Percentiles rank a stretch among this genome's conserved stretches.
Conservation (phyloP, 2,888 invertebrate species). For the Sarcophaga subvicina region DNA sequence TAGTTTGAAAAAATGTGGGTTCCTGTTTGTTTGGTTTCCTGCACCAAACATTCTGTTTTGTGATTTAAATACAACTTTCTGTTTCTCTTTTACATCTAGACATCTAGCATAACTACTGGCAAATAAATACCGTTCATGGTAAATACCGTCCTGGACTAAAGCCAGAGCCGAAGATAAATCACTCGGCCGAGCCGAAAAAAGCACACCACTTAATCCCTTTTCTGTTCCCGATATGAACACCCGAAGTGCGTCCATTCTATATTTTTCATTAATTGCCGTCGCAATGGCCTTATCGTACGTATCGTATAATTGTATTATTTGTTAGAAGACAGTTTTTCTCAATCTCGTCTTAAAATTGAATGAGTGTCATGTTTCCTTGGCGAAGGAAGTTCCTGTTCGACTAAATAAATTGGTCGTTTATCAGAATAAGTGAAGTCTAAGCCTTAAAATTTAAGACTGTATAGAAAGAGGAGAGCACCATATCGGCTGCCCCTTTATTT, state of each 20-base stretch:
- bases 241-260: slow-evolving; percentile 61
- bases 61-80: not conserved
- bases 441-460: slow-evolving; percentile 27
- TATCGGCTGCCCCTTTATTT: slow-evolving; percentile 10
- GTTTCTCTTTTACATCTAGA: not conserved
- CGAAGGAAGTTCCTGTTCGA: slow-evolving; percentile 56
- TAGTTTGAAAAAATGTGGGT: slow-evolving; percentile 6
- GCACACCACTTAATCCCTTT: slow-evolving; percentile 51
- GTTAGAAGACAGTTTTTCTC: slow-evolving; percentile 64
- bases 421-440: slow-evolving; percentile 23
- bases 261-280: slow-evolving; percentile 65
- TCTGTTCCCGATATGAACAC: slow-evolving; percentile 54
- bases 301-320: slow-evolving; percentile 68
- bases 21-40: too few relatives aligned
- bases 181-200: slow-evolving; percentile 56
- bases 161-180: slow-evolving; percentile 45
- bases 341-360: slow-evolving; percentile 64
- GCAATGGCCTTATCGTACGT: slow-evolving; percentile 52
- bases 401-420: slow-evolving; percentile 19
- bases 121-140: slow-evolving; percentile 47
- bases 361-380: slow-evolving; percentile 51
- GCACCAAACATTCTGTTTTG: too few relatives aligned
- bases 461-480: slow-evolving; percentile 9
- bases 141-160: slow-evolving; percentile 35
- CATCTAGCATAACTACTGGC: slow-evolving; percentile 45